A percentile compares a stretch with the other conserved stretches of the same genome.
Evolutionary conservation across 2,888 invertebrate species (phyloP).

Genomic region (Drepana falcataria): DNA sequence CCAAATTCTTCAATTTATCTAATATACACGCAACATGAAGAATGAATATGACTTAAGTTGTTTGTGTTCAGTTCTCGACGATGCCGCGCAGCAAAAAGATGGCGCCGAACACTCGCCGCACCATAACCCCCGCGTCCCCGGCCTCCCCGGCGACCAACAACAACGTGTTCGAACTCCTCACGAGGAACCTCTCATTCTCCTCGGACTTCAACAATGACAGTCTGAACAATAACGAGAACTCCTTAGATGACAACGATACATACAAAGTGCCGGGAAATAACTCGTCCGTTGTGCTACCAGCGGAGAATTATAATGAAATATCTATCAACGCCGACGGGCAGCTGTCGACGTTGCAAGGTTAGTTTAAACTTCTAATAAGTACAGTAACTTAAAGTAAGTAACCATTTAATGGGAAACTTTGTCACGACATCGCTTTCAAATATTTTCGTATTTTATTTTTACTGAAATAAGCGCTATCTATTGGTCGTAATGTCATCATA

Average conservation of each 20-base stretch:
- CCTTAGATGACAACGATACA: constrained; percentile 56
- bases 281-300: constrained; percentile 48
- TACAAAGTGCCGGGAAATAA: constrained; percentile 72
- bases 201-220: constrained; percentile 74
- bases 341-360: constrained; percentile 69
- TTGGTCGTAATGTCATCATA: no score
- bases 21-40: no score
- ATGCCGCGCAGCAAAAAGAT: constrained; percentile 79
- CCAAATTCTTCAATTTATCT: no score
- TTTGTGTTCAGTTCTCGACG: constrained; percentile 75
- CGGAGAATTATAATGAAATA: constrained; percentile 74
- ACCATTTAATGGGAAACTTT: no score
- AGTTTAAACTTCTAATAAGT: constrained; percentile 5
- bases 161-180: constrained; percentile 66
- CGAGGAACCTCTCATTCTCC: constrained; percentile 70
- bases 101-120: constrained; percentile 61
- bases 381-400: no score
- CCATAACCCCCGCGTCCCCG: constrained; percentile 29
- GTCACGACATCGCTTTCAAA: no score
- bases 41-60: no score
- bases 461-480: no score
- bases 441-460: no score
- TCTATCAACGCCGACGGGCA: constrained; percentile 69
- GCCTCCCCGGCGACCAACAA: constrained; percentile 41
- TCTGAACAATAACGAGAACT: constrained; percentile 62